Base-by-base conservation (phyloP, 2,888 invertebrate genomes). In the Cataglyphis livida region DNA sequence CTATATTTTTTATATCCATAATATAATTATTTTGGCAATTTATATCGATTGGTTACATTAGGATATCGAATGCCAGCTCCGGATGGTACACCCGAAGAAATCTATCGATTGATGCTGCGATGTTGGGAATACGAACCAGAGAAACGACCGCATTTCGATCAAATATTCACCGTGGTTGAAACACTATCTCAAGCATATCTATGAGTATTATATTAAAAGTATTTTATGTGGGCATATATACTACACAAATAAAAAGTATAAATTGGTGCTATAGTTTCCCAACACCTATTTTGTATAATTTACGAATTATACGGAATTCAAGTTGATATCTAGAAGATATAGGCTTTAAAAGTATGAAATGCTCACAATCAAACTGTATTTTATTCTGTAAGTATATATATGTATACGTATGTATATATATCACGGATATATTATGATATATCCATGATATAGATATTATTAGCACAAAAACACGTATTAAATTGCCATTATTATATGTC, bases 91-190 rank as follows among this genome's bases (percentile, higher is more conserved):
- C 97, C 98, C 0, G 98, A 98, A 70, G 97, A 98, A 93, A 97
- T 98, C 94, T 98, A 99, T 95, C 96, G 97, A 83, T 95, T 99
- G 84, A 99, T 99, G 98, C 95, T 98, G 83, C 96, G 97, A 84
- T 99, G 99, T 94, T 99, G 99, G 99, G 98, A 98, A 92, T 98
- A 98, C 93, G 97, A 98, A 92, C 97, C 98, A 3, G 98, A 98
- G 88, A 97, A 97, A 92, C 96, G 99, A 90, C 99, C 98, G 57
- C 98, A 98, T 95, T 99, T 99, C 95, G 97, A 98, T 94, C 98
- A 98, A 95, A 97, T 99, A 91, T 97, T 96, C 94, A 96, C 97
- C 44, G 96, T 96, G 87, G 97, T 98, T 25, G 98, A 98, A 93
- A 96, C 96, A 89, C 95, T 97, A 85, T 91, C 92, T 57, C 93